phyloP scores from a whole-genome alignment of 2,113 vertebrate species.

The Prionailurus bengalensis region DNA sequence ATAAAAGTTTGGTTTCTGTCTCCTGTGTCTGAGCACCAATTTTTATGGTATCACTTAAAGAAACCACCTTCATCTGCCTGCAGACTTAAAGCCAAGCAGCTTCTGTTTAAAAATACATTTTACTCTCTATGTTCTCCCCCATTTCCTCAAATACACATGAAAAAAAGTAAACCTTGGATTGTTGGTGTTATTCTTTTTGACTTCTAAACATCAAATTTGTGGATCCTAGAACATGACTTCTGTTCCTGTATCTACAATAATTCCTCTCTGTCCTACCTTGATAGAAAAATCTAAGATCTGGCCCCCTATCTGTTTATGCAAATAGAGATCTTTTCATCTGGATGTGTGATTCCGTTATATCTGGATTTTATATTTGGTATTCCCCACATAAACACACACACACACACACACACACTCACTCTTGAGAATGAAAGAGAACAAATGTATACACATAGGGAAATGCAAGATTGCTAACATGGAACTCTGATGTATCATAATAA shows the following conservation, averaged over 20 bases:
- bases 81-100: not conserved
- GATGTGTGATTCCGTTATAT: not conserved
- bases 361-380: not conserved
- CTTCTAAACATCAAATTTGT: not conserved
- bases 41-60: not conserved
- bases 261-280: not conserved
- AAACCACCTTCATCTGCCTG: not conserved
- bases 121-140: not conserved
- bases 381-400: not conserved
- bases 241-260: not conserved
- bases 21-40: not conserved
- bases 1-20: not conserved
- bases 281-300: not conserved
- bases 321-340: not conserved
- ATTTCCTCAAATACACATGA: not conserved
- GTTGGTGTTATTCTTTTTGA: not conserved
- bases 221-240: not conserved
- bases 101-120: not conserved
- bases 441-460: not conserved
- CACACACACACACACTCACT: not conserved
- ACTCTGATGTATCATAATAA: not conserved
- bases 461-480: not conserved
- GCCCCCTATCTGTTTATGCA: not conserved
- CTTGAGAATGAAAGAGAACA: not conserved
- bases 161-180: not conserved